A percentile compares a stretch with the other conserved stretches of the same genome.
These are phyloP conservation scores for Siphlonurus alternatus DNA, from an alignment of 2,888 invertebrate species.

Conservation along the genomic window DNA sequence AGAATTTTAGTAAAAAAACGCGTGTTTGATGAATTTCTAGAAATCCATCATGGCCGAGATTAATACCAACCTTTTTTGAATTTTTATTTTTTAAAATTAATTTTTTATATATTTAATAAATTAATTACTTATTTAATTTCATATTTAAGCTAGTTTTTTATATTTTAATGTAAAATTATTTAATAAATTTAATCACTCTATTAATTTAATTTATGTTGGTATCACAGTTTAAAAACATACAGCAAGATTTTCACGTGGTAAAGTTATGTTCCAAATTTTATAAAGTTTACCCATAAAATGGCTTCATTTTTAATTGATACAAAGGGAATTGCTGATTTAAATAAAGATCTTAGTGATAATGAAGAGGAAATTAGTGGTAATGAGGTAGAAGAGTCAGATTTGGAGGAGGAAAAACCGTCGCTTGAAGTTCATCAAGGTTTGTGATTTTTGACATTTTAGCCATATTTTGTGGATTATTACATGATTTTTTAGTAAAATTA, in stretches of 20 bases:
- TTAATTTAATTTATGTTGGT: not conserved
- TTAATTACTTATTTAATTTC: too few species aligned
- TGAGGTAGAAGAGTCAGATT: constrained; percentile 3
- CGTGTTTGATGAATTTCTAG: not conserved
- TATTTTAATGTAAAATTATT: too few species aligned
- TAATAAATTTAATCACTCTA: too few species aligned
- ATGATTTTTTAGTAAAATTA: too few species aligned
- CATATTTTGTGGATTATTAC: too few species aligned
- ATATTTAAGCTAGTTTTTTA: too few species aligned
- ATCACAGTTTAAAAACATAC: not conserved
- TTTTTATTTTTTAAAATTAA: too few species aligned
- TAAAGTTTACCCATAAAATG: not conserved
- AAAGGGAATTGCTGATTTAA: not conserved
- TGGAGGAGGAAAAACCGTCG: too few species aligned
- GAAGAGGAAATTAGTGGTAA: not conserved
- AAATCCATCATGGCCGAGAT: not conserved
- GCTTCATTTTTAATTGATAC: constrained; percentile 7
- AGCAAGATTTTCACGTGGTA: not conserved
- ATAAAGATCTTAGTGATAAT: not conserved
- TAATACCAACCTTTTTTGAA: not conserved
- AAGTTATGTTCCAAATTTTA: not conserved
- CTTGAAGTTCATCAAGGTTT: too few species aligned
- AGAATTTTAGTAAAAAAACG: not conserved
- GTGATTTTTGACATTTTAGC: too few species aligned
- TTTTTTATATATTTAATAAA: too few species aligned